Evolutionary conservation across 2,888 invertebrate species (phyloP), one percentile per base, ranked within the genome.

Genomic region (Andrena chrysosceles): DNA sequence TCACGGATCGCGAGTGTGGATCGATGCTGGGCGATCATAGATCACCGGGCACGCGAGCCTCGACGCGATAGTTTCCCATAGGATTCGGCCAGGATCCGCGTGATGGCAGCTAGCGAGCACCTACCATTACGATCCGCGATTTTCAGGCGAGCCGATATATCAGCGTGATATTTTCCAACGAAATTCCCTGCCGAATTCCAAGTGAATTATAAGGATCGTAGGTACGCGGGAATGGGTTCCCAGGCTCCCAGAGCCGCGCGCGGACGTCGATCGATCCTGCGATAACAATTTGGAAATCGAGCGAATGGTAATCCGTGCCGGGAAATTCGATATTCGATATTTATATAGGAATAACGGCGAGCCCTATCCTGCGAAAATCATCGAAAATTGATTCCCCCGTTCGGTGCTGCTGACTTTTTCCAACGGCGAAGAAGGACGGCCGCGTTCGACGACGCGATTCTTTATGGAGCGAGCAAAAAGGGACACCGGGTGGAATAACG

Each of bases 171-270:
- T 73, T 82, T 80, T 70, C 60, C 2, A 66, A 7, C 63, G 74
- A 54, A 70, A 80, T 74, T 80, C 66, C 66, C 64, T 6, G 31
- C 6, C 48, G 81, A 63, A 56, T 66, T 67, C 67, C 81, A 67
- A 80, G 81, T 80, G 81, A 81, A 80, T 81, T 75, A 80, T 59
- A 75, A 81, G 75, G 75, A 75, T 82, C 60, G 62, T 63, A 35
- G 63, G 49, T 59, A 26, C 62, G 35, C 60, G 75, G 23, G 70
- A 67, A 56, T 13, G 56, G 63, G 67, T 13, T 70, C 20, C 23
- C 48, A 3, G 16, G 35, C n/a, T 54, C 16, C 48, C 64, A 35
- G 23, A 49, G 60, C 35, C 59, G 59, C 23, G 35, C 23, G 35
- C 54, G 29, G n/a, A 48, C 29, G 48, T 49, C 68, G 74, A 74